phyloP scores from a whole-genome alignment of 2,113 vertebrate species.

The Cathartes aura region DNA sequence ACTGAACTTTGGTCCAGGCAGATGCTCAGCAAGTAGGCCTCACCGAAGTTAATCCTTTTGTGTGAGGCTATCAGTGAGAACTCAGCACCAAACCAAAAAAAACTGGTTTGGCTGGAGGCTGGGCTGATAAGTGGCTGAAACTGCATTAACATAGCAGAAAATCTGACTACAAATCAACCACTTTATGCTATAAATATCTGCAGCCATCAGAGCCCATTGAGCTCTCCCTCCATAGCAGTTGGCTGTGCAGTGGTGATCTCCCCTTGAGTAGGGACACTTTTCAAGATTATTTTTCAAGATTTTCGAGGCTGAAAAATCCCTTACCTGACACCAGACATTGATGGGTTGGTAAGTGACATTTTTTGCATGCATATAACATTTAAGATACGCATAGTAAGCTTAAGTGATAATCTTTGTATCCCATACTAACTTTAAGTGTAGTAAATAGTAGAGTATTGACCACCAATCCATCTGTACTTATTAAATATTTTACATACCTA shows the following conservation, averaged over 20 bases:
- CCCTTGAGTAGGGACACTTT: not conserved
- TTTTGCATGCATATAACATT: not conserved
- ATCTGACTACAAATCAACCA: not conserved
- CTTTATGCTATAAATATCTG: not conserved
- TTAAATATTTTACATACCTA: not conserved
- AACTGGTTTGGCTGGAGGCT: not conserved
- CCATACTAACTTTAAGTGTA: not conserved
- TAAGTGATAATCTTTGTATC: not conserved
- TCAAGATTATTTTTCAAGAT: too few species aligned
- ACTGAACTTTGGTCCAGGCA: not conserved
- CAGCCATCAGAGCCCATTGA: not conserved
- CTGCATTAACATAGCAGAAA: not conserved
- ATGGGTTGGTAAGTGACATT: not conserved
- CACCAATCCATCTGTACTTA: not conserved
- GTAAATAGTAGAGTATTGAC: not conserved
- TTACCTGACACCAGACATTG: not conserved
- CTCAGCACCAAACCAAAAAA: not conserved
- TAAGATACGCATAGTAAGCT: not conserved
- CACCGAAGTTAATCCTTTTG: not conserved
- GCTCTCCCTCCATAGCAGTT: not conserved
- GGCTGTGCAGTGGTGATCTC: rapidly evolving
- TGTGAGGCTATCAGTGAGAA: not conserved
- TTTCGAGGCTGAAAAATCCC: not conserved
- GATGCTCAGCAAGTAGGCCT: not conserved
- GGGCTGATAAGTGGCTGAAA: not conserved